phyloP scores from a whole-genome alignment of 2,797 vertebrate species.

The Sus cebifrons region DNA sequence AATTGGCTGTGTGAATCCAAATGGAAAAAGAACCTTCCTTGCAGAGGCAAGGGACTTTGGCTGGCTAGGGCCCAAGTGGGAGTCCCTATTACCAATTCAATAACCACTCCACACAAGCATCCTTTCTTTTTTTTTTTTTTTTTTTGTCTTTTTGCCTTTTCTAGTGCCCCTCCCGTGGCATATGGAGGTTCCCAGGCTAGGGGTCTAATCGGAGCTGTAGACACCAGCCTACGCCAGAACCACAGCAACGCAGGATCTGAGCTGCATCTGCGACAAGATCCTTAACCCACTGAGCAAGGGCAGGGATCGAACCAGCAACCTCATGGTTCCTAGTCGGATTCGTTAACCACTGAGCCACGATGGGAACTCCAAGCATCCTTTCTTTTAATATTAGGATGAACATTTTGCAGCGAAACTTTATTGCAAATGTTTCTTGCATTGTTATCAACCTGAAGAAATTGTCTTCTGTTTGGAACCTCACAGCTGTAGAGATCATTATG shows the following conservation, averaged over 20 bases:
- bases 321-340: too few relatives aligned
- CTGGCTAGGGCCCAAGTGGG: not conserved
- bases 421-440: not conserved
- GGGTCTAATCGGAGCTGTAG: too few relatives aligned
- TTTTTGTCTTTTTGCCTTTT: too few relatives aligned
- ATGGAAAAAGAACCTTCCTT: not conserved
- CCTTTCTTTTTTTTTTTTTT: not conserved
- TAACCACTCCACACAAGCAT: not conserved
- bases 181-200: too few relatives aligned
- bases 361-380: not conserved
- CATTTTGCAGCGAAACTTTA: conserved; percentile 41
- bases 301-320: too few relatives aligned
- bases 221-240: too few relatives aligned
- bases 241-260: too few relatives aligned
- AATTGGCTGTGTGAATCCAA: not conserved
- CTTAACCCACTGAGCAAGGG: too few relatives aligned
- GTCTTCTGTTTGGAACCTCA: conserved; percentile 36
- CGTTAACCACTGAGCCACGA: too few relatives aligned
- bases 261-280: too few relatives aligned
- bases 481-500: conserved; percentile 21
- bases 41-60: not conserved
- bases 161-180: too few relatives aligned
- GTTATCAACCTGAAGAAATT: conserved; percentile 57
- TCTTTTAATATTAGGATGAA: conserved; percentile 43
- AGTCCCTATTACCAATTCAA: not conserved